Percentiles rank a stretch among this genome's conserved stretches.
These are phyloP conservation scores for Eulacestoma nigropectus DNA, from an alignment of 2,113 vertebrate species.

Conservation along the genomic window DNA sequence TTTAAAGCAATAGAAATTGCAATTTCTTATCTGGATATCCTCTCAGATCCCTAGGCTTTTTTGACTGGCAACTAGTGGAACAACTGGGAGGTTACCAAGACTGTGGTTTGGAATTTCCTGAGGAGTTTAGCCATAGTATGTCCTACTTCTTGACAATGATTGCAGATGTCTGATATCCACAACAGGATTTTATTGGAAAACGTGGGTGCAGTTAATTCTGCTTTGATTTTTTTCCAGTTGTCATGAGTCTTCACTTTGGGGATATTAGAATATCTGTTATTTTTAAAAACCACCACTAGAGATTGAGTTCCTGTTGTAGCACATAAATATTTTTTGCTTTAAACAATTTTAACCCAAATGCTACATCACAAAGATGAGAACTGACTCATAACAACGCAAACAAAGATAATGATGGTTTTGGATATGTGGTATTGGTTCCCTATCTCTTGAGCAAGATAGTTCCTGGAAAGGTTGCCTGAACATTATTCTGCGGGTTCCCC, in stretches of 20 bases:
- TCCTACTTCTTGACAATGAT: neutral
- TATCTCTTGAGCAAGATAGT: neutral
- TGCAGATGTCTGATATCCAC: neutral
- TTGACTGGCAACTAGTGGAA: slow-evolving; percentile 36
- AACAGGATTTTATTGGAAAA: neutral
- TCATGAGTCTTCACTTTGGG: neutral
- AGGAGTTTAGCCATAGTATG: slow-evolving; percentile 1
- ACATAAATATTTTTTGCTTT: neutral
- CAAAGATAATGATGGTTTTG: neutral
- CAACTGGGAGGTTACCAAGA: slow-evolving; percentile 29
- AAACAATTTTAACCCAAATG: neutral
- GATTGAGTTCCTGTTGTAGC: neutral
- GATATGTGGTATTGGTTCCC: neutral
- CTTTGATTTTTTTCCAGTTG: neutral
- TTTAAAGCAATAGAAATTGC: slow-evolving; percentile 36
- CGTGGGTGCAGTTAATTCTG: neutral
- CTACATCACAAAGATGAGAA: neutral
- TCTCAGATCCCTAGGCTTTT: slow-evolving; percentile 50
- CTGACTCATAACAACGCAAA: neutral
- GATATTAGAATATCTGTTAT: neutral
- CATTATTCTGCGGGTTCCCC: neutral
- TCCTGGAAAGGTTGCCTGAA: neutral
- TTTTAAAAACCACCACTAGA: neutral
- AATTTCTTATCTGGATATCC: slow-evolving; percentile 40
- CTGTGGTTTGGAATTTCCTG: slow-evolving; percentile 32